Base-by-base conservation (phyloP, 2,888 invertebrate species). In the Tanytarsus gracilentus region DNA sequence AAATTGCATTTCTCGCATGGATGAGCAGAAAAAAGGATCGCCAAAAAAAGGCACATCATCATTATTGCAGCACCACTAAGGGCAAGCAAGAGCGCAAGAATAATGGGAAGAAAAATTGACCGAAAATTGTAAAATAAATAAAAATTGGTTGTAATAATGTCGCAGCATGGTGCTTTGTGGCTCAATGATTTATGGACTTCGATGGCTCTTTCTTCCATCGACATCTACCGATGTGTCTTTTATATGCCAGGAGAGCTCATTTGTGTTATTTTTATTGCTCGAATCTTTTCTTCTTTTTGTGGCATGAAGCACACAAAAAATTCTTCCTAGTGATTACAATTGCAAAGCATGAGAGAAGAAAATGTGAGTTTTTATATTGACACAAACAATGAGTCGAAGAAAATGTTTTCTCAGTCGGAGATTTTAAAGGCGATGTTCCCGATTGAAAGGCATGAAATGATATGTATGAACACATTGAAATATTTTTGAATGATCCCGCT, bases 121-220 rank as follows among this genome's bases (percentile, higher is more conserved):
- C 16, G 25, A 55, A 55, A 40, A 55, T 55, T 55, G 55, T 55
- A 55, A 55, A 55, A 40, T 55, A 55, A 55, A 55, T 55, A 40
- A 55, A 55, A 55, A 55, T 55, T 55, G 40, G 55, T 55, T 55
- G 39, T 55, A 40, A 40, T 55, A 55, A 55, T 55, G 55, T 55
- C 55, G 21, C 55, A 55, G 55, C 55, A 39, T 33, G 55, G 25
- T 55, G 55, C 40, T 25, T 40, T 55, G 25, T 25, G 49, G 49
- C 49, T 27, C 49, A 49, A 49, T 49, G 49, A 49, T 49, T 49
- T 49, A 49, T 49, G 49, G 26, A 25, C 26, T 27, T 26, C 16
- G 21, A 44, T 44, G 16, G 44, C 21, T 16, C 44, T 44, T 16
- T 44, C n/a, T 44, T 44, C 44, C 11, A 14, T 36, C 36, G 44